A percentile compares a stretch with the other conserved stretches of the same genome.
Evolutionary conservation across 2,113 vertebrate species (phyloP).

Genomic region (Rhizomys pruinosus): DNA sequence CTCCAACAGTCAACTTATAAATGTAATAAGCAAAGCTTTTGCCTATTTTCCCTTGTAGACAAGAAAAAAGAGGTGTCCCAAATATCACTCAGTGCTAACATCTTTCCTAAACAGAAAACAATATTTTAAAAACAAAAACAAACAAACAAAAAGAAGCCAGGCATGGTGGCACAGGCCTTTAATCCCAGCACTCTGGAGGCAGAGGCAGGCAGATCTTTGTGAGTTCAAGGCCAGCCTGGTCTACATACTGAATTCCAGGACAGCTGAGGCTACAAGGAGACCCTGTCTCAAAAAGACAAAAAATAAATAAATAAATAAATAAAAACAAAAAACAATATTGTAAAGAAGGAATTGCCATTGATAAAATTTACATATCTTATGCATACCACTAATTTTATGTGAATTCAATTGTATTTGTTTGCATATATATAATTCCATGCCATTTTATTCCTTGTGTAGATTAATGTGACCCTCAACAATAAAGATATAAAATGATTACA

Average conservation of each 20-base stretch:
- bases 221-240: too few species aligned
- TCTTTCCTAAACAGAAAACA: neutral
- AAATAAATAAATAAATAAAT: too few species aligned
- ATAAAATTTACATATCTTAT: neutral
- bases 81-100: neutral
- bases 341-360: constrained; percentile 15
- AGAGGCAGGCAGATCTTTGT: too few species aligned
- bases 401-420: neutral
- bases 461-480: neutral
- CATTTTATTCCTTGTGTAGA: neutral
- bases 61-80: neutral
- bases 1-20: neutral
- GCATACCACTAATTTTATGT: constrained; percentile 4
- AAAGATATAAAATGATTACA: neutral
- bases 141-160: too few species aligned
- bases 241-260: too few species aligned
- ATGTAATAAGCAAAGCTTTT: neutral
- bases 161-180: too few species aligned
- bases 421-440: neutral
- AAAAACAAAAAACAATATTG: neutral
- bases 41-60: neutral
- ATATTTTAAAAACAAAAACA: too few species aligned
- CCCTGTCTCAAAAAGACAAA: too few species aligned
- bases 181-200: too few species aligned
- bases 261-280: too few species aligned